Percentiles rank a stretch among this genome's conserved stretches.
phyloP scores from a whole-genome alignment of 1,140 invertebrate genomes.

The Drosophila athabasca region DNA sequence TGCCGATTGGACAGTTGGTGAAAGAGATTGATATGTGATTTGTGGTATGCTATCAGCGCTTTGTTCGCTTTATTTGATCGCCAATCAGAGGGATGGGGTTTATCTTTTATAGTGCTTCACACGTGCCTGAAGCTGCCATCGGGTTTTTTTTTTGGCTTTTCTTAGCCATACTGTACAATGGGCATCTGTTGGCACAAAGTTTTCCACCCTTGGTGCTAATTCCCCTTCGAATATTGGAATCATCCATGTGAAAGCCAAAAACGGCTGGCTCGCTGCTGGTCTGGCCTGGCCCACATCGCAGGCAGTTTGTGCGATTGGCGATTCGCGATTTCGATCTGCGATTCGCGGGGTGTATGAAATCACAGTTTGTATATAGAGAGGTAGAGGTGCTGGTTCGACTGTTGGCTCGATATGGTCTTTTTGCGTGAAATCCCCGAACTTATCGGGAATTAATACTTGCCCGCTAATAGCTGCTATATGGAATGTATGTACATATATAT shows the following conservation, averaged over 20 bases:
- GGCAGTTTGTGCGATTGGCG: not conserved
- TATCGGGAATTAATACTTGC: constrained; percentile 72
- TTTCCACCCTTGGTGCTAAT: constrained; percentile 79
- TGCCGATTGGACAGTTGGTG: too few relatives aligned
- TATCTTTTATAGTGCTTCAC: constrained; percentile 55
- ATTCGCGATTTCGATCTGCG: constrained; percentile 5
- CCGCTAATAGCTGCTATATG: constrained; percentile 65
- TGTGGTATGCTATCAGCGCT: not conserved
- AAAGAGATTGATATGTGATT: constrained; percentile 65
- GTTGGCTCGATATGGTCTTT: constrained; percentile 10
- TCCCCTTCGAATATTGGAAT: constrained; percentile 13
- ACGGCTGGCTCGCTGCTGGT: not conserved
- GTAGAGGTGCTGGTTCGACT: not conserved
- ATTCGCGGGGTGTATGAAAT: constrained; percentile 37
- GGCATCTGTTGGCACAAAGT: constrained; percentile 60
- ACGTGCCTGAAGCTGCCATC: constrained; percentile 44
- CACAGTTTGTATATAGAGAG: constrained; percentile 32
- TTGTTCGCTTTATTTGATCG: constrained; percentile 56
- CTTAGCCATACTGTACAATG: not conserved
- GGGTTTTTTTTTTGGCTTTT: not conserved
- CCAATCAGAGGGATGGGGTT: constrained; percentile 52
- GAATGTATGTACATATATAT: not conserved
- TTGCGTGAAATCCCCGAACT: constrained; percentile 57
- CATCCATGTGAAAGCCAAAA: constrained; percentile 39
- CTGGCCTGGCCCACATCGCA: too few relatives aligned